Evolutionary conservation across 2,113 vertebrate species (phyloP).

Genomic region (Cacatua alba): DNA sequence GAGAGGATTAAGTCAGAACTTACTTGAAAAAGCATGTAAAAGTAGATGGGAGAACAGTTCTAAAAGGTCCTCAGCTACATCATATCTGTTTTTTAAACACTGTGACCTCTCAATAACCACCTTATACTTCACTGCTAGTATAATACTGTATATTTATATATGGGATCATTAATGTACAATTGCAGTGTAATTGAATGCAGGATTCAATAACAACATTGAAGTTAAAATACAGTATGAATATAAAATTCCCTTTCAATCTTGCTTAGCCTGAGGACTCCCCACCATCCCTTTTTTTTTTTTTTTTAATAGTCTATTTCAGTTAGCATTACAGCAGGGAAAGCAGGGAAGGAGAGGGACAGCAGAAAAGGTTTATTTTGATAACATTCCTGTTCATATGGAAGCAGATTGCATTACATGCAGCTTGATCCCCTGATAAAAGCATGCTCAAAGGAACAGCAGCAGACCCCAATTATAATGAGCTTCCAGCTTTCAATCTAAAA

Average conservation of each 20-base stretch:
- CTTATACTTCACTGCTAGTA: neutral
- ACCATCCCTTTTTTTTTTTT: too few species aligned
- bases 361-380: slow-evolving; percentile 54
- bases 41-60: neutral
- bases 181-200: slow-evolving; percentile 35
- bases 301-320: neutral
- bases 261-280: neutral
- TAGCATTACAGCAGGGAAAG: neutral
- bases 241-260: slow-evolving; percentile 28
- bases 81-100: neutral
- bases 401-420: slow-evolving; percentile 37
- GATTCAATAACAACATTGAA: slow-evolving; percentile 37
- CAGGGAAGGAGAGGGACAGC: neutral
- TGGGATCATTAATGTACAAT: slow-evolving; percentile 15
- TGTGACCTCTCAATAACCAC: neutral
- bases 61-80: neutral
- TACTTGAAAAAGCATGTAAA: neutral
- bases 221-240: slow-evolving; percentile 29
- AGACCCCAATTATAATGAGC: neutral
- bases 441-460: slow-evolving; percentile 44
- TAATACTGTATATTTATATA: slow-evolving; percentile 16
- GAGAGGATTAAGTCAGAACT: neutral
- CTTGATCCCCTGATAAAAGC: slow-evolving; percentile 42
- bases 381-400: slow-evolving; percentile 20
- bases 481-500: neutral